These are phyloP conservation scores for Forpus xanthops DNA, from an alignment of 2,797 vertebrate genomes.

Conservation along the genomic window DNA sequence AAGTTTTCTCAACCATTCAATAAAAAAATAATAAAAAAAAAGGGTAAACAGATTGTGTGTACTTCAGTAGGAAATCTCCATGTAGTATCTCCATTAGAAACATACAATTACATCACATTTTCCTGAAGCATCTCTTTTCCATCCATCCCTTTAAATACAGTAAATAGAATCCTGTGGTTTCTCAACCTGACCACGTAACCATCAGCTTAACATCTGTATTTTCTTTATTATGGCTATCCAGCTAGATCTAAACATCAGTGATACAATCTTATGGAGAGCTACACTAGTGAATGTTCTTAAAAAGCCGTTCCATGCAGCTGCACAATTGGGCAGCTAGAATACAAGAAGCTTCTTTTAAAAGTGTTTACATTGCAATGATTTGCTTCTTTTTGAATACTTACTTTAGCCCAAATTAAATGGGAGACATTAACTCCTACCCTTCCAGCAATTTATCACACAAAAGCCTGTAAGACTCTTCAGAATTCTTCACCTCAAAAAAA, in stretches of 20 bases:
- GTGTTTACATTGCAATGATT: not conserved
- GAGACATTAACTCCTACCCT: not conserved
- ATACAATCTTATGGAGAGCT: not conserved
- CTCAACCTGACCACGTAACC: not conserved
- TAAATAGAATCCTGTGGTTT: not conserved
- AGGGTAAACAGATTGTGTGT: rapidly evolving
- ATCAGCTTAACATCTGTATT: not conserved
- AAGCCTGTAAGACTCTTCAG: not conserved
- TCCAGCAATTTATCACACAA: not conserved
- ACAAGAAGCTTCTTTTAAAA: not conserved
- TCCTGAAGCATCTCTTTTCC: not conserved
- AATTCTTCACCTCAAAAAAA: not conserved
- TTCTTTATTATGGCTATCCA: not conserved
- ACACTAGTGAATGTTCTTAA: not conserved
- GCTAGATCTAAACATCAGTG: not conserved
- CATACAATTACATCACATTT: not conserved
- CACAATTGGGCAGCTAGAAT: not conserved
- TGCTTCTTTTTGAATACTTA: not conserved
- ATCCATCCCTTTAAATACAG: not conserved
- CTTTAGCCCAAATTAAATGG: not conserved
- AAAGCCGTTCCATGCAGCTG: not conserved
- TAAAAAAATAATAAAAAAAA: not conserved
- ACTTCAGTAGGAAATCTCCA: not conserved
- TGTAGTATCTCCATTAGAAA: not conserved
- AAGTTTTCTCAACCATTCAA: not conserved